Evolutionary conservation across 2,113 vertebrate species (phyloP), one percentile per base, ranked within the genome.

Genomic region (Eretmochelys imbricata): DNA sequence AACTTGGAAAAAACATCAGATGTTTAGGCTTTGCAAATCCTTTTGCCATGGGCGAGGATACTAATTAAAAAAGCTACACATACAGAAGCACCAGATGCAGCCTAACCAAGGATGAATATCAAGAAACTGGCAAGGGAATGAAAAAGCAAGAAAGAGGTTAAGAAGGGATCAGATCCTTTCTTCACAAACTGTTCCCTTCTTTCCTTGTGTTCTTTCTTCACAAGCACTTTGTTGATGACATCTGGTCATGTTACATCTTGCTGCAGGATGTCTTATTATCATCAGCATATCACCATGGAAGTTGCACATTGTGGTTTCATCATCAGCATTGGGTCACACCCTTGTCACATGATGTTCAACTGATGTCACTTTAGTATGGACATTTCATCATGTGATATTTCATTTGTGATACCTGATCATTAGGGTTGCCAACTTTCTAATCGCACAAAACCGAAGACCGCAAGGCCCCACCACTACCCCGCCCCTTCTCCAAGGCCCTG

Each of bases 21-120:
- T 96, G 91, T 96, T 96, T 91, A 94, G 94, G 88, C 95, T 96
- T 91, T 91, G 75, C 85, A 94, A 97, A 97, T 97, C 90, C 97
- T 96, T 95, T 96, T 95, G 95, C 95, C 84, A 85, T 91, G 94
- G 90, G 92, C 92, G 94, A 93, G 93, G 96, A 93, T 95, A 91
- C 95, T 96, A 96, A 96, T 97, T 97, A 94, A 95, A 95, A 95
- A 84, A 55, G 3, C 3, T 93, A 65, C 92, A 80, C 49, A 49
- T 91, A 88, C 95, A 96, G 91, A 96, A 96, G 87, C 75, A 98
- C 50, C 91, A 96, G 85, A 94, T 94, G 95, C 92, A 97, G 55
- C 89, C 89, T 54, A 91, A 24, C 57, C 75, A 95, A 87, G 93
- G 53, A 97, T 96, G 93, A 97, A 97, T 97, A 96, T 97, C 96